Percentiles rank a stretch among this genome's conserved stretches.
Evolutionary conservation across 1,140 invertebrate genomes (phyloP).

Genomic region (Drosophila littoralis): DNA sequence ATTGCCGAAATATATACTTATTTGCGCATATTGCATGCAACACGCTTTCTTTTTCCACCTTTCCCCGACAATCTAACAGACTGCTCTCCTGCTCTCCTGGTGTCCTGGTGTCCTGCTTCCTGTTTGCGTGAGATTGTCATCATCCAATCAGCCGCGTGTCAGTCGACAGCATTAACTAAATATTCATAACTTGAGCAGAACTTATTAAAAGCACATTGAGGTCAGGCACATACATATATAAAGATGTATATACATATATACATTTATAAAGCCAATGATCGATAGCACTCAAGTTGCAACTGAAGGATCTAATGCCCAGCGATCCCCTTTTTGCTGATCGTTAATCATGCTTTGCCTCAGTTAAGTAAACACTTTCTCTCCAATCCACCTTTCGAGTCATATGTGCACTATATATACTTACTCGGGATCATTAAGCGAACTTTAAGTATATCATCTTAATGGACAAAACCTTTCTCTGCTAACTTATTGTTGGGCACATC

Average conservation of each 20-base stretch:
- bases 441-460: too few species aligned
- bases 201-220: conserved; percentile 74
- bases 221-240: conserved; percentile 26
- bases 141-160: conserved; percentile 66
- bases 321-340: neutral
- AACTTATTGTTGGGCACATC: too few species aligned
- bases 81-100: conserved; percentile 20
- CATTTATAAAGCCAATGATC: neutral
- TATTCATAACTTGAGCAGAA: conserved; percentile 43
- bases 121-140: conserved; percentile 64
- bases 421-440: too few species aligned
- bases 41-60: conserved; percentile 58
- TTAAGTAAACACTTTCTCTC: neutral
- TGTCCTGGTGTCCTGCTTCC: neutral
- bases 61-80: conserved; percentile 14
- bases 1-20: neutral
- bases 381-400: neutral
- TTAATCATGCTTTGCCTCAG: neutral
- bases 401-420: neutral
- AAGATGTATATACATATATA: too few species aligned
- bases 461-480: too few species aligned
- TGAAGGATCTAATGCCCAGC: neutral
- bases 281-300: neutral
- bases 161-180: conserved; percentile 20
- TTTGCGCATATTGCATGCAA: conserved; percentile 51